A percentile compares a stretch with the other conserved stretches of the same genome.
These are phyloP conservation scores for Lanistes nyassanus DNA, from an alignment of 1,140 invertebrate genomes.

Conservation along the genomic window DNA sequence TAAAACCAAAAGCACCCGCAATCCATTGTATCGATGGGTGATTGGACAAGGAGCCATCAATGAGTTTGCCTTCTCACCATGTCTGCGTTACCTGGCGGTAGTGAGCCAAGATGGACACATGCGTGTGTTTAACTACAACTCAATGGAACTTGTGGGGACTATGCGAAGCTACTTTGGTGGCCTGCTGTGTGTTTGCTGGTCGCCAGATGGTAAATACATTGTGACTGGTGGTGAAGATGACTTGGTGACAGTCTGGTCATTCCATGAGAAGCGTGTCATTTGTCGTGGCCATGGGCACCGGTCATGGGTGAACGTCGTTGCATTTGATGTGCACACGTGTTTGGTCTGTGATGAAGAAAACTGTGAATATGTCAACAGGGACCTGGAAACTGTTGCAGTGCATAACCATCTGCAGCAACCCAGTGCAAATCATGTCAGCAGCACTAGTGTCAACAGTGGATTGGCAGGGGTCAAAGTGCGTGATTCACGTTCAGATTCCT, in stretches of 20 bases:
- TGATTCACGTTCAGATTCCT: conserved; percentile 11
- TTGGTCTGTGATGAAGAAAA: conserved; percentile 61
- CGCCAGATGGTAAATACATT: conserved; percentile 93
- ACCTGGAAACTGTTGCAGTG: conserved; percentile 13
- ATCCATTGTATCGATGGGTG: conserved; percentile 82
- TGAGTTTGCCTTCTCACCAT: conserved; percentile 97
- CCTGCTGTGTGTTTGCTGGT: conserved; percentile 94
- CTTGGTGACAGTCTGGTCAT: conserved; percentile 97
- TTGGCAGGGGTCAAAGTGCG: not conserved
- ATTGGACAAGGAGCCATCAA: conserved; percentile 87
- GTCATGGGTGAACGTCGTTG: conserved; percentile 94
- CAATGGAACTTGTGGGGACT: conserved; percentile 90
- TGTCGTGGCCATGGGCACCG: conserved; percentile 92
- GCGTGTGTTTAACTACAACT: conserved; percentile 95
- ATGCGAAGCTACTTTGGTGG: conserved; percentile 96
- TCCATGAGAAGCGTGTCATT: conserved; percentile 90
- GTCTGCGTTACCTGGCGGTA: conserved; percentile 84
- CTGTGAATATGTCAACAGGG: conserved; percentile 47
- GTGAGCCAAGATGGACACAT: conserved; percentile 94
- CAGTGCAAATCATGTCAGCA: conserved; percentile 20
- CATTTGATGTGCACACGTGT: conserved; percentile 93
- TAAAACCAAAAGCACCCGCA: conserved; percentile 95
- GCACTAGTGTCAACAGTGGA: conserved; percentile 8
- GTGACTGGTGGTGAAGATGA: conserved; percentile 99
- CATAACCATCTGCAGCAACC: conserved; percentile 41